These are phyloP conservation scores for Dryobotodes eremita DNA, from an alignment of 2,888 invertebrate species.

Conservation along the genomic window DNA sequence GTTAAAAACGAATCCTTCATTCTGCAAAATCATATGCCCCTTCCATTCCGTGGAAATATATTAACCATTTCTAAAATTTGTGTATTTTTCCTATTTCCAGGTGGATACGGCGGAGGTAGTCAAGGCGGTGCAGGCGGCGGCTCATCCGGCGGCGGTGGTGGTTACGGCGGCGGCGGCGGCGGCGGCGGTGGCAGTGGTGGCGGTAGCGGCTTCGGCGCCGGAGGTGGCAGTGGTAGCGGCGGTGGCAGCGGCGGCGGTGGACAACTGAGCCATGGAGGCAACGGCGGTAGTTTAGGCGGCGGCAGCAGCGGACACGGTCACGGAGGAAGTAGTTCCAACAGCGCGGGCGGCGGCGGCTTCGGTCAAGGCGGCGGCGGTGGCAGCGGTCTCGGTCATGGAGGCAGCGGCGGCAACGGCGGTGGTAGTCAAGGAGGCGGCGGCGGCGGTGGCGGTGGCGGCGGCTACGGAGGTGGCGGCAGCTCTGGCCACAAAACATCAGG, in stretches of 20 bases:
- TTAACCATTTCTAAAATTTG: not conserved
- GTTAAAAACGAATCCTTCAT: not conserved
- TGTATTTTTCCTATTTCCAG: slow-evolving; percentile 33
- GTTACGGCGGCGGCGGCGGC: slow-evolving; percentile 33
- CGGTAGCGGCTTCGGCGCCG: slow-evolving; percentile 54
- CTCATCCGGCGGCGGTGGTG: not conserved
- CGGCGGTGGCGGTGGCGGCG: slow-evolving; percentile 28
- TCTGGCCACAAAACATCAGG: not conserved
- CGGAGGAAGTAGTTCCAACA: not conserved
- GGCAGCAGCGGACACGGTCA: slow-evolving; percentile 56
- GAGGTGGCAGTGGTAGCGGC: slow-evolving; percentile 23
- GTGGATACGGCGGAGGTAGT: slow-evolving; percentile 50
- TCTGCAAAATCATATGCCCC: not conserved
- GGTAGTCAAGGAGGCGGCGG: slow-evolving; percentile 66
- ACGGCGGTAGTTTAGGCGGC: slow-evolving; percentile 63
- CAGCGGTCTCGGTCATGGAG: slow-evolving; percentile 54
- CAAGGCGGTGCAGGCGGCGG: slow-evolving; percentile 9
- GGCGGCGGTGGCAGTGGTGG: slow-evolving; percentile 44
- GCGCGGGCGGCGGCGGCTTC: slow-evolving; percentile 46
- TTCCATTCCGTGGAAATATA: not conserved
- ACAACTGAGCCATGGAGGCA: no score
- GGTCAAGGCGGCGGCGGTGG: slow-evolving; percentile 63
- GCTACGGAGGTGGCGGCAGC: slow-evolving; percentile 36
- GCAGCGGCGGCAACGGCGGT: slow-evolving; percentile 64
- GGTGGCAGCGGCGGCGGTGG: slow-evolving; percentile 48